These are phyloP conservation scores for Drosophila obscura DNA, from an alignment of 1,140 invertebrate genomes.

Conservation along the genomic window DNA sequence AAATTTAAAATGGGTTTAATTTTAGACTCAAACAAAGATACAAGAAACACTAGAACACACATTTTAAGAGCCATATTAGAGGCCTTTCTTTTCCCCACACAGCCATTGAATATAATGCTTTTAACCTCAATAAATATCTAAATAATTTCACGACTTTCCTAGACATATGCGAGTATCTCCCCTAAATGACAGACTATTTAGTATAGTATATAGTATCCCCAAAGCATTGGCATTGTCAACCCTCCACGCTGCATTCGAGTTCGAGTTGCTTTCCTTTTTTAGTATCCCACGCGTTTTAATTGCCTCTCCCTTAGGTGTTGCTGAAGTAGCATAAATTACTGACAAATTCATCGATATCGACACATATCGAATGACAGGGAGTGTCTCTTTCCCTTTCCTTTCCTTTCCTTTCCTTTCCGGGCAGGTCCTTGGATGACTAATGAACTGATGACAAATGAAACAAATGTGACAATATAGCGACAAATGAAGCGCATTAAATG, in stretches of 20 bases:
- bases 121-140: neutral
- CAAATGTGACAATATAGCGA: slow-evolving; percentile 66
- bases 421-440: slow-evolving; percentile 62
- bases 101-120: too few species aligned
- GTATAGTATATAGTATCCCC: neutral
- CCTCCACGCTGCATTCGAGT: neutral
- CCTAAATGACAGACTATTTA: slow-evolving; percentile 4
- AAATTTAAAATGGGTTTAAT: too few species aligned
- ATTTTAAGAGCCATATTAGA: too few species aligned
- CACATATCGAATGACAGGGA: slow-evolving; percentile 29
- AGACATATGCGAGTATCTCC: slow-evolving; percentile 1
- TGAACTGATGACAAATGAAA: slow-evolving; percentile 74
- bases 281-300: slow-evolving; percentile 53
- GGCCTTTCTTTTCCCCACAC: too few species aligned
- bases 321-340: slow-evolving; percentile 60
- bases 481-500: slow-evolving; percentile 60
- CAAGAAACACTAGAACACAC: too few species aligned
- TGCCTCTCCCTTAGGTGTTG: slow-evolving; percentile 47
- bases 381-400: neutral
- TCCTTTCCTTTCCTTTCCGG: neutral
- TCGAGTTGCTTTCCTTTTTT: neutral
- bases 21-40: too few species aligned
- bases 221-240: neutral
- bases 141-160: slow-evolving; percentile 13
- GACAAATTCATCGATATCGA: slow-evolving; percentile 48